Conservation (phyloP, 1,140 invertebrate species). For the Brachionus asplanchnoidis region DNA sequence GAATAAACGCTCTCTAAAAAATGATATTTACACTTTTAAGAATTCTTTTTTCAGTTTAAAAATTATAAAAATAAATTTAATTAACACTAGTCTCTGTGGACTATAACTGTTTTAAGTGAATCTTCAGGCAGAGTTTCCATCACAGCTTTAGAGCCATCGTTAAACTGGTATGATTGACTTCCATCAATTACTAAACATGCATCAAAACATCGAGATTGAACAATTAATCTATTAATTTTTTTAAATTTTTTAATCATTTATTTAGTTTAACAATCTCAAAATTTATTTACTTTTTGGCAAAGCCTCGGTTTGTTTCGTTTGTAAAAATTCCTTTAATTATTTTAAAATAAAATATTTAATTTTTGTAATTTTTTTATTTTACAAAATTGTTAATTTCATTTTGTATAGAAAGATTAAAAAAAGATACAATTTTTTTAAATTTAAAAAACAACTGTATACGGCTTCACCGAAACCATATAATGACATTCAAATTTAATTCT, state of each 20-base stretch:
- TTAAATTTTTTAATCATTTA: neutral
- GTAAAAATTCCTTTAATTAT: constrained; percentile 51
- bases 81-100: constrained; percentile 45
- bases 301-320: constrained; percentile 56
- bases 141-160: constrained; percentile 80
- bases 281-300: constrained; percentile 56
- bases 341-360: constrained; percentile 39
- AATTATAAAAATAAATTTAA: constrained; percentile 12
- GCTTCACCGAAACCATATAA: too few relatives aligned
- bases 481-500: too few relatives aligned
- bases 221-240: constrained; percentile 61
- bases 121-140: constrained; percentile 80
- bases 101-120: constrained; percentile 71
- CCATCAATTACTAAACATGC: constrained; percentile 93
- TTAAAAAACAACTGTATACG: too few relatives aligned
- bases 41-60: neutral
- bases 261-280: neutral
- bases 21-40: neutral
- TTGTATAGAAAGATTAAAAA: too few relatives aligned
- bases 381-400: too few relatives aligned
- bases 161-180: constrained; percentile 85
- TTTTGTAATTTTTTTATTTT: neutral
- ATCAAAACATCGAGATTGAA: constrained; percentile 85
- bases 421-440: too few relatives aligned
- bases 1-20: neutral